A percentile compares a stretch with the other conserved stretches of the same genome.
Conservation (phyloP, 2,888 invertebrate species). For the Pyrrhia umbra region DNA sequence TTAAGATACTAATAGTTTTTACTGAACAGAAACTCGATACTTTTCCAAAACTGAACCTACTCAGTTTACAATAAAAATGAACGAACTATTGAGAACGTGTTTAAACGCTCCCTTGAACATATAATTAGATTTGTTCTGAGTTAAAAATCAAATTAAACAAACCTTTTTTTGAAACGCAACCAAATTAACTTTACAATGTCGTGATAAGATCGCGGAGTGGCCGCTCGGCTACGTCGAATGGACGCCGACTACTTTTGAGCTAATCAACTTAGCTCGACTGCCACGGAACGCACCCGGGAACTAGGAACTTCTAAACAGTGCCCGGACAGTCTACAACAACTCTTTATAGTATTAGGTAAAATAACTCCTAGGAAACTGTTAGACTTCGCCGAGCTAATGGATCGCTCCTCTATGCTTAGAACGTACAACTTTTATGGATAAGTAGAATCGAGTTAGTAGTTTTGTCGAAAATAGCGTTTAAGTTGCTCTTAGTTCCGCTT, state of each 20-base stretch:
- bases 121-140: constrained; percentile 64
- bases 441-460: constrained; percentile 84
- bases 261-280: constrained; percentile 80
- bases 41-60: constrained; percentile 16
- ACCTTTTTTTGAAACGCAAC: constrained; percentile 67
- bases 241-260: constrained; percentile 71
- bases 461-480: constrained; percentile 81
- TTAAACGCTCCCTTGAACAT: constrained; percentile 62
- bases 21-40: constrained; percentile 47
- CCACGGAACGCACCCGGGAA: constrained; percentile 78
- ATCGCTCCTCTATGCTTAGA: constrained; percentile 84
- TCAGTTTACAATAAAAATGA: constrained; percentile 37
- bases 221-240: constrained; percentile 75
- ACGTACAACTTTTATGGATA: constrained; percentile 85
- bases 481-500: constrained; percentile 74
- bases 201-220: constrained; percentile 74
- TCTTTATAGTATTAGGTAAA: constrained; percentile 88
- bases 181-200: constrained; percentile 75
- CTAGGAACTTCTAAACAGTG: constrained; percentile 80
- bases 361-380: constrained; percentile 83
- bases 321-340: constrained; percentile 75
- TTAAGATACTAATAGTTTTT: constrained; percentile 47
- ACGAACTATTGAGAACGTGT: constrained; percentile 50
- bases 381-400: constrained; percentile 85
- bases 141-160: constrained; percentile 70